phyloP scores from a whole-genome alignment of 2,888 invertebrate genomes.

The Iselma pallidipennis region DNA sequence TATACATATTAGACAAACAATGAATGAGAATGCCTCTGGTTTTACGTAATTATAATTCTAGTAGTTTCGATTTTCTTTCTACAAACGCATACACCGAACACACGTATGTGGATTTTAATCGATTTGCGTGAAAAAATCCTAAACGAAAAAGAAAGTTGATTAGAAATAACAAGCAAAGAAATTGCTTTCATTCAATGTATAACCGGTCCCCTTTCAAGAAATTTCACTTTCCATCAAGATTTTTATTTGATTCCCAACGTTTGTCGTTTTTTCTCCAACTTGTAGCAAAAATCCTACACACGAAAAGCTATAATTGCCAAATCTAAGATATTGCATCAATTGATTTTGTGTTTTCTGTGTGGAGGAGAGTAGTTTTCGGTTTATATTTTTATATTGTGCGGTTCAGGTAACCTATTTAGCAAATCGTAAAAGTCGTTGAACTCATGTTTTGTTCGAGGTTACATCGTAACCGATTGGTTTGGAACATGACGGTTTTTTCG shows the following conservation, averaged over 20 bases:
- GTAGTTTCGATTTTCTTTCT: too few relatives aligned
- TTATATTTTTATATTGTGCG: too few relatives aligned
- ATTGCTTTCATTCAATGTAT: background rate
- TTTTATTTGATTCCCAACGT: conserved; percentile 2
- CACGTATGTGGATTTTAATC: background rate
- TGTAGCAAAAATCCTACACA: too few relatives aligned
- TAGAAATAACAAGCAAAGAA: background rate
- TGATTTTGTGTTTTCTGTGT: conserved; percentile 33
- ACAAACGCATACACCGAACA: background rate
- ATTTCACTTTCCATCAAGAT: conserved; percentile 3
- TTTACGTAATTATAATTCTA: background rate
- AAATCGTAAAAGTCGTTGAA: conserved; percentile 51
- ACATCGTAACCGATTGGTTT: too few relatives aligned
- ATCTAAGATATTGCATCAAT: conserved; percentile 11
- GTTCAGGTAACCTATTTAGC: conserved; percentile 57
- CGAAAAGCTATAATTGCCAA: too few relatives aligned
- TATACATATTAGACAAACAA: background rate
- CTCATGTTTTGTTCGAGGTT: conserved; percentile 50
- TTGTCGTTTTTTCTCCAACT: conserved; percentile 4
- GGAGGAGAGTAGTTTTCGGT: conserved; percentile 35
- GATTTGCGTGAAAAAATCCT: conserved; percentile 2
- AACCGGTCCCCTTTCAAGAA: too few relatives aligned
- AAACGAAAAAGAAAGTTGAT: conserved; percentile 7
- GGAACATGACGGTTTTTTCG: too few relatives aligned
- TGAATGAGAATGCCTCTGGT: background rate